These are phyloP conservation scores for Apamea sordens DNA, from an alignment of 2,888 invertebrate genomes.

Conservation along the genomic window DNA sequence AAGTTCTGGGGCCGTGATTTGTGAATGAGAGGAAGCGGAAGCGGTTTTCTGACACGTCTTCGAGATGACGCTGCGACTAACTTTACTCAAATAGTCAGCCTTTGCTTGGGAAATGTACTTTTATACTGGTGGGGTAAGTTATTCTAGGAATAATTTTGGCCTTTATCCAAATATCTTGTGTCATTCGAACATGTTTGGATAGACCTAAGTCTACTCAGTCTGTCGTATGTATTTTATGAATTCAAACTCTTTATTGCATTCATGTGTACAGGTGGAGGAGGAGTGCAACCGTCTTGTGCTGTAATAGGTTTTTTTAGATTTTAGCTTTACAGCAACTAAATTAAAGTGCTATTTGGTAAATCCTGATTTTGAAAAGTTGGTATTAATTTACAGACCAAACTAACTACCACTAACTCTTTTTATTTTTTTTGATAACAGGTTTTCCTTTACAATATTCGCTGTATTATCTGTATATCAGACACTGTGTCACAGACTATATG, in stretches of 20 bases:
- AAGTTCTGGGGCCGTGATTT: slow-evolving; percentile 69
- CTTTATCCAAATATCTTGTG: background rate
- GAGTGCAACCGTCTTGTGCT: too few relatives aligned
- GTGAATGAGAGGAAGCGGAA: slow-evolving; percentile 69
- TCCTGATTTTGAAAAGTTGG: too few relatives aligned
- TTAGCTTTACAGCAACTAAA: background rate
- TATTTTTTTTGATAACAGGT: background rate
- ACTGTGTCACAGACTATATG: background rate
- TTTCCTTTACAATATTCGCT: background rate
- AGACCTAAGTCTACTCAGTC: background rate
- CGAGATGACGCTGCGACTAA: slow-evolving; percentile 12
- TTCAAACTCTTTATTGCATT: too few relatives aligned
- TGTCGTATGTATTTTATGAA: background rate
- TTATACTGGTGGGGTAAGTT: too few relatives aligned
- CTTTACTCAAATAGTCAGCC: slow-evolving; percentile 17
- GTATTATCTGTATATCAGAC: background rate
- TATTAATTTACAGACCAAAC: background rate
- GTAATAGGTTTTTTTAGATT: too few relatives aligned
- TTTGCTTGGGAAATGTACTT: background rate
- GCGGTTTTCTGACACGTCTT: slow-evolving; percentile 38
- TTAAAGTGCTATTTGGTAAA: background rate
- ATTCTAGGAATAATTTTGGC: background rate
- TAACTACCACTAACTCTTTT: too few relatives aligned
- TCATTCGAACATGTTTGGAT: background rate
- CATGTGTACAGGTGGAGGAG: too few relatives aligned